Evolutionary conservation across 2,113 vertebrate species (phyloP), one percentile per base, ranked within the genome.

Genomic region (Brachionichthys hirsutus): DNA sequence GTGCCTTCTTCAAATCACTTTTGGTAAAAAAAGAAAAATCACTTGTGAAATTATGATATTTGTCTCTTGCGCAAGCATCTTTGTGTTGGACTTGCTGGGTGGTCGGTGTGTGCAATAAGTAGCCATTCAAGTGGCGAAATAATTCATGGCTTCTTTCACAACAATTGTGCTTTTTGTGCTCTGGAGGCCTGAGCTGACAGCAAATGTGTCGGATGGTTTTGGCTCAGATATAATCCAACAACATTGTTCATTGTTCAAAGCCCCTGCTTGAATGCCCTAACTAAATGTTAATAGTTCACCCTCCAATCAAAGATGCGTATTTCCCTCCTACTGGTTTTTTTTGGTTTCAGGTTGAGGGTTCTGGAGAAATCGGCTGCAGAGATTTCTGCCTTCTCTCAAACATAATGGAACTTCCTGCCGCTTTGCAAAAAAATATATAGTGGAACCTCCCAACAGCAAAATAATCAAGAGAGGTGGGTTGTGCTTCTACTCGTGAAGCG

Each of bases 71-170:
- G 44, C 3, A 6, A 19, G 34, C 35, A 38, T 38, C 45, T 53
- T 55, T 24, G 16, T 15, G 57, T 34, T 58, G 12, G 50, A 35
- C 4, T 38, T 52, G 18, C 12, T 40, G 19, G 54, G 38, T 47
- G 60, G 38, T 62, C 14, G 36, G 7, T 44, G 18, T 62, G 19
- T 60, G 64, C 12, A 70, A 17, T 51, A 72, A 55, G 38, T 11
- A 14, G 52, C 70, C 36, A 53, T 63, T 82, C 56, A 73, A 45
- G 53, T 48, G 63, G 22, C 50, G n/a, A 53, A 57, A 42, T 43
- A 12, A 62, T 67, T 38, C 46, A 85, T 86, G 78, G 75, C 75
- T 81, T 81, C 24, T 54, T 41, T 58, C n/a, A 45, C 53, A 45
- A 41, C 9, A 50, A 16, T 45, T 20, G 43, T 55, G 5, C 51